Evolutionary conservation across 2,888 invertebrate species (phyloP), one percentile per base, ranked within the genome.

Genomic region (Cecidostiba fungosa): DNA sequence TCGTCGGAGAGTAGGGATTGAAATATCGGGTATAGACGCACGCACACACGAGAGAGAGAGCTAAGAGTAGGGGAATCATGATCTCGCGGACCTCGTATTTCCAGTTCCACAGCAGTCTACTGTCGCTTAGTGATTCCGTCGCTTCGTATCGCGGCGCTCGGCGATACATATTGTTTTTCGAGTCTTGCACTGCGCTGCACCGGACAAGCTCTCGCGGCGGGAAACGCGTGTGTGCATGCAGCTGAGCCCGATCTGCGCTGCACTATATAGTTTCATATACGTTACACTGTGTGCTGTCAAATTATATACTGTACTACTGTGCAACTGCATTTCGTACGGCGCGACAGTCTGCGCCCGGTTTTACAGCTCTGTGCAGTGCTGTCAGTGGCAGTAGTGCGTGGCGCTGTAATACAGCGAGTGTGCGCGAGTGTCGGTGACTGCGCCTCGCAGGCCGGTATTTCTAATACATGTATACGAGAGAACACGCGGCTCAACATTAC

Each of bases 21-120:
- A 59, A 19, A 59, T 1, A 59, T 23, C 54, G 54, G 8, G 23
- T 59, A 59, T 23, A 59, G 54, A 59, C 10, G 54, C n/a, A 23
- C 8, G 6, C n/a, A 23, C 8, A 6, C n/a, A 0, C 3, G 59
- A n/a, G 66, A 26, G 26, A 29, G 66, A 29, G 66, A 66, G 62
- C 26, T 26, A 62, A 66, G 66, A 66, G 66, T 66, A 66, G 66
- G 66, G 66, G 66, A 66, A 66, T 66, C 66, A 66, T 29, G 66
- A 26, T 66, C 66, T 66, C 29, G 66, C 10, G 29, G 29, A 12
- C 29, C 66, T 66, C 66, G 66, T 29, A 29, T 66, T 66, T 66
- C 66, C 66, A 66, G 66, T 66, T 66, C 66, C 29, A 54, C 43
- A 19, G n/a, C 43, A 19, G n/a, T 19, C 54, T 59, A n/a, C 54